Evolutionary conservation across 30 jellyfish, hydroid and myxozoan genomes (phyloP), one percentile per base, ranked within the genome.

Genomic region (Catostylus mosaicus): DNA sequence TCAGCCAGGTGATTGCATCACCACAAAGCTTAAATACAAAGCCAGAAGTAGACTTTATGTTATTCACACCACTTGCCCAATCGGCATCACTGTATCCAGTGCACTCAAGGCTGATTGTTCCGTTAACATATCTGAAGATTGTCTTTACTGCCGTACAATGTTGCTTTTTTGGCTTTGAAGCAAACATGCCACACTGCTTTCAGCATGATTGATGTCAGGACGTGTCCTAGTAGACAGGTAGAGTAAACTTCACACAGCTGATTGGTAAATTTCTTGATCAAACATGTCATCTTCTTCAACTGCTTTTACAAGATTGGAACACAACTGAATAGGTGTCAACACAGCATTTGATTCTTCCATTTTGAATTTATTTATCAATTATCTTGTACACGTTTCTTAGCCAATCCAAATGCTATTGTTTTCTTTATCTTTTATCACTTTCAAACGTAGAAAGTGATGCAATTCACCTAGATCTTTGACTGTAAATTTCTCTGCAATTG

Each of bases 401-500:
- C 54, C 54, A 40, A 40, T 14, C 54, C 54, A 40, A 40, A 40
- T 40, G 14, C 14, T 40, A 40, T 40, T 40, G 11, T 14, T 40
- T 7, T 40, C 54, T 40, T 40, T 40, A 40, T 40, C 14, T n/a
- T n/a, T n/a, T n/a, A n/a, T n/a, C n/a, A n/a, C n/a, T n/a, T n/a
- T n/a, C n/a, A n/a, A n/a, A n/a, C 54, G 11, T 40, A 40, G 14
- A 7, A 40, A 40, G 14, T 40, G 54, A 14, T 40, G 54, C 14
- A 40, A 40, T 40, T 40, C 54, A 40, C 54, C 7, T 14, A 40
- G 14, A 14, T 40, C 54, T 5, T 40, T 40, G 10, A 56, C 30
- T 9, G 46, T 29, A 45, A 87, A 78, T 32, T 75, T 40, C 46
- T 78, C 73, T 23, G 69, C 75, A 40, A 78, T 18, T 12, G 2